Base-by-base conservation (phyloP, 2,888 invertebrate genomes). In the Neoaliturus tenellus region DNA sequence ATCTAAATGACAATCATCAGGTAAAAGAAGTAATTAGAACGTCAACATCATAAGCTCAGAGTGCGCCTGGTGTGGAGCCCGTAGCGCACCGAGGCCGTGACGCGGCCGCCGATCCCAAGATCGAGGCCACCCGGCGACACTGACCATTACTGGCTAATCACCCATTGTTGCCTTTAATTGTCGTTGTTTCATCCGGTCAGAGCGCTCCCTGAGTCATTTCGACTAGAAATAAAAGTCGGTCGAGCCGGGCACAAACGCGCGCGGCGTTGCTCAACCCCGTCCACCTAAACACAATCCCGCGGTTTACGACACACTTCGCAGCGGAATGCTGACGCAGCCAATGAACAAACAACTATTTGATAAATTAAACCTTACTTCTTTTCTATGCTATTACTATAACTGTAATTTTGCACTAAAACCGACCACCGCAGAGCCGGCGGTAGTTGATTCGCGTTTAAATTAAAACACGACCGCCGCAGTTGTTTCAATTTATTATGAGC, bases 151-250 rank as follows among this genome's bases (percentile, higher is more conserved):
- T 20, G 39, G 17, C 39, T 71, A 75, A 75, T 75, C 73, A 44
- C 44, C 73, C 73, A 44, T 75, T 75, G 73, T 75, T 75, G 73
- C 3, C 73, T 71, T 71, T 75, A 75, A 75, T 75, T 69, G 69
- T 75, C 23, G 44, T 48, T 4, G 73, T 75, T 75, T 48, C 39
- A 23, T 75, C 39, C 73, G 33, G 39, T 39, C 69, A 33, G 39
- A 67, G 6, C 67, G 67, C n/a, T 33, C n/a, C 67, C 67, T 67
- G 67, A 67, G 67, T 67, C 67, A 67, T 67, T 67, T 33, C 28
- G 31, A 31, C 67, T 44, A 4, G 51, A 51, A 67, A 67, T 67
- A 67, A 67, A 67, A 31, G 31, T 25, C 3, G 58, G 58, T 58
- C 58, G 71, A 6, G 51, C 5, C 51, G 48, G 48, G n/a, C 12